phyloP scores from a whole-genome alignment of 2,888 invertebrate species.

The Tenthredo notha region DNA sequence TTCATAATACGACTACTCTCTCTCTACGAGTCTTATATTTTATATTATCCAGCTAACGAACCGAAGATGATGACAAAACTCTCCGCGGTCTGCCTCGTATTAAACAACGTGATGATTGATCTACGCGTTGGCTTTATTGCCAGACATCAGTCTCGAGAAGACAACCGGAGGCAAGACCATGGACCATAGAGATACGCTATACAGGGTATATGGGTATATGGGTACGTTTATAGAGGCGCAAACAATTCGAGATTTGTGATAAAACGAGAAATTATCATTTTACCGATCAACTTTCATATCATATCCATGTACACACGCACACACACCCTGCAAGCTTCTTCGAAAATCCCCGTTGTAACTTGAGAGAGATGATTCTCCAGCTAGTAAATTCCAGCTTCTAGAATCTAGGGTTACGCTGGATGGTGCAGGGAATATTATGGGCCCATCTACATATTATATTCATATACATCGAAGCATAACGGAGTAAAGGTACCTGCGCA shows the following conservation, averaged over 20 bases:
- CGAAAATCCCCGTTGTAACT: slow-evolving; percentile 25
- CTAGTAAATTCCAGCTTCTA: slow-evolving; percentile 3
- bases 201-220: neutral
- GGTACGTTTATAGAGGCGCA: neutral
- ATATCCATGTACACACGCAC: neutral
- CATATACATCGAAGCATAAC: slow-evolving; percentile 28
- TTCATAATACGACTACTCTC: neutral
- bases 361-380: slow-evolving; percentile 10
- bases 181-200: neutral
- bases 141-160: slow-evolving; percentile 25
- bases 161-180: neutral
- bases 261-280: slow-evolving; percentile 14
- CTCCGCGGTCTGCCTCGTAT: slow-evolving; percentile 17
- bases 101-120: slow-evolving; percentile 34
- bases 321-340: neutral
- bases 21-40: neutral
- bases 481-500: slow-evolving; percentile 4
- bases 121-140: slow-evolving; percentile 5
- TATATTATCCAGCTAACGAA: slow-evolving; percentile 41
- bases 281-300: slow-evolving; percentile 7
- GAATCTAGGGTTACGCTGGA: slow-evolving; percentile 24
- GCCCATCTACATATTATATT: neutral
- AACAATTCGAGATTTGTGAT: slow-evolving; percentile 24
- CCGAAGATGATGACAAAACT: slow-evolving; percentile 36
- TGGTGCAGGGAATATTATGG: neutral